Evolutionary conservation across 2,888 invertebrate species (phyloP), one percentile per base, ranked within the genome.

Genomic region (Drosophila anomalata): DNA sequence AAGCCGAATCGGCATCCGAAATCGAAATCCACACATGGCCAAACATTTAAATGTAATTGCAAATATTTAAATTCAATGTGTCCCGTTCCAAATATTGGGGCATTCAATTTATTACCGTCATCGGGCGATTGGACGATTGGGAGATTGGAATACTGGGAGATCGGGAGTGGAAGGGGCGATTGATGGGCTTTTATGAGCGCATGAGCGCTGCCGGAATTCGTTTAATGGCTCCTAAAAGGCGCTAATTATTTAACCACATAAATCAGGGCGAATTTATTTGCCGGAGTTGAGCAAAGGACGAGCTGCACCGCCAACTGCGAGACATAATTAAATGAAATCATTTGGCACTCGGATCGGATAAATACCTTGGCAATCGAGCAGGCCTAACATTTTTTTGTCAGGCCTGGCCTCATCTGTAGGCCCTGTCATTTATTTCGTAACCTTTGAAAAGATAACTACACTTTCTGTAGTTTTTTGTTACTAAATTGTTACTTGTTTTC

Each of bases 1-100:
- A 14, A 31, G 20, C 33, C 46, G 51, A 60, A 39, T 22, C 53
- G 41, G 33, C 58, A 55, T 42, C 11, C 60, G 59, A 53, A 51
- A 68, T 24, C 53, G 58, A 53, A 65, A 52, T 58, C 47, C 65
- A 62, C 62, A 63, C 63, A 65, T 57, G 47, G 57, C 75, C 66
- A 53, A 63, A 72, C 85, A 82, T 75, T 84, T 79, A 76, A 87
- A 88, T 87, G 86, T 87, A 84, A 84, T 84, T 84, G 86, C 78
- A 87, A 75, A 88, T 78, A 82, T 87, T 88, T 78, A 76, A 84
- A 84, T 84, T 75, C 73, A 75, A 75, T 77, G 70, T 31, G 41
- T 12, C 50, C 51, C 69, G 31, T 41, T 41, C 41, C 61, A 39
- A 61, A 70, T 70, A 70, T 70, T 61, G 69, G 48, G 44, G 26